phyloP scores from a whole-genome alignment of 2,797 vertebrate genomes.

The Cynopterus sphinx region DNA sequence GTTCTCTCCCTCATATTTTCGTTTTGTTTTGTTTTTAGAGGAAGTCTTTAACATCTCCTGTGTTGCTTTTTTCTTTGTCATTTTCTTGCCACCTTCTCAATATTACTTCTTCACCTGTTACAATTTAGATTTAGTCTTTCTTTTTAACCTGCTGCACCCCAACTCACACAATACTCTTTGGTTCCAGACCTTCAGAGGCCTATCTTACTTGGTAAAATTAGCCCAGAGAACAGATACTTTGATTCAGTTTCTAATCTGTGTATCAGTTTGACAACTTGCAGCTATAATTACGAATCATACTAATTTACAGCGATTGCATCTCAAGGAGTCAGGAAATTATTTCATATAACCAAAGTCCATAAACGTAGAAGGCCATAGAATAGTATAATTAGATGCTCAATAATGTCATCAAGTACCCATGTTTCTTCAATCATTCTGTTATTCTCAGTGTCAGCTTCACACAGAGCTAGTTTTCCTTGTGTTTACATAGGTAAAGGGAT shows the following conservation, averaged over 20 bases:
- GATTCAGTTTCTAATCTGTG: background rate
- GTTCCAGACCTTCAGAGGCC: background rate
- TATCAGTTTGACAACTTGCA: background rate
- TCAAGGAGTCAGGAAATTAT: background rate
- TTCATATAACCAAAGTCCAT: background rate
- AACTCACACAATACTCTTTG: background rate
- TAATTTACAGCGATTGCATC: background rate
- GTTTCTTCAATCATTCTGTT: background rate
- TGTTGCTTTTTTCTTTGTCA: background rate
- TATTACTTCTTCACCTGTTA: background rate
- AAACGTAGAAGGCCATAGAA: background rate
- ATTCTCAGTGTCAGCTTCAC: background rate
- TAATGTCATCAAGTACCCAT: background rate
- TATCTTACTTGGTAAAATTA: background rate
- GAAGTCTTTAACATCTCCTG: no score
- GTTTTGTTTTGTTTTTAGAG: background rate
- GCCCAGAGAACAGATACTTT: background rate
- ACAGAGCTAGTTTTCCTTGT: background rate
- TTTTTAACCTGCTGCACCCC: background rate
- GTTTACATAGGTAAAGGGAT: background rate
- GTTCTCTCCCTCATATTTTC: background rate
- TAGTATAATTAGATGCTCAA: background rate
- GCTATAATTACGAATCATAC: background rate
- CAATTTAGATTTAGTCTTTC: background rate
- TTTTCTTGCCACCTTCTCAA: background rate